Evolutionary conservation across 2,888 invertebrate species (phyloP), one percentile per base, ranked within the genome.

Genomic region (Macrophya annulata): DNA sequence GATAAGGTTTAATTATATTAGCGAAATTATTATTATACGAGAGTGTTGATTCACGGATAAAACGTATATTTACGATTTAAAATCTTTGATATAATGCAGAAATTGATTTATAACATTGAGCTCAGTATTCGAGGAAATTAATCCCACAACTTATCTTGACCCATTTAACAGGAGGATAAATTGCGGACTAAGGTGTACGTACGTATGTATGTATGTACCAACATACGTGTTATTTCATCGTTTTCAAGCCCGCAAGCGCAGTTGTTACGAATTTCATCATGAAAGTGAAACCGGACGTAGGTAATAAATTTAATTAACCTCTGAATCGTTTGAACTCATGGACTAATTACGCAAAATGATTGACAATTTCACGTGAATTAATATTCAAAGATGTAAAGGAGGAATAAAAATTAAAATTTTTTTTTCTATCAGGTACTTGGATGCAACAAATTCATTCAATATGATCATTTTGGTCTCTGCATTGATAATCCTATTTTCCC

Each of bases 141-240:
- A 62, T 81, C 81, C 62, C 81, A 31, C 40, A 43, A 62, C 21
- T 81, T 62, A 62, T 81, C 81, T 59, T 81, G 81, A 81, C 59
- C 81, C 17, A 81, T 81, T 62, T 81, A 40, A 62, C 40, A 15
- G 12, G 81, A 81, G 81, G 40, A 81, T 81, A 81, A 81, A 81
- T 81, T 62, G 62, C 81, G 81, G 43, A 62, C 51, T 51, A 31
- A 76, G 72, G 48, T 51, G 76, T 17, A 31, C 48, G 76, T n/a
- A n/a, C 76, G 12, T 31, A 31, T n/a, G n/a, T n/a, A n/a, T n/a
- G n/a, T n/a, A 76, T 76, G 31, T 31, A 31, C 31, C 31, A 2
- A 31, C 31, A 31, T 31, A 31, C 31, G 31, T 31, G 31, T 31
- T 31, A 31, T 31, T 76, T 51, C 51, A 31, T 9, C 21, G 12